phyloP scores from a whole-genome alignment of 2,113 vertebrate genomes.

The Xiphias gladius region DNA sequence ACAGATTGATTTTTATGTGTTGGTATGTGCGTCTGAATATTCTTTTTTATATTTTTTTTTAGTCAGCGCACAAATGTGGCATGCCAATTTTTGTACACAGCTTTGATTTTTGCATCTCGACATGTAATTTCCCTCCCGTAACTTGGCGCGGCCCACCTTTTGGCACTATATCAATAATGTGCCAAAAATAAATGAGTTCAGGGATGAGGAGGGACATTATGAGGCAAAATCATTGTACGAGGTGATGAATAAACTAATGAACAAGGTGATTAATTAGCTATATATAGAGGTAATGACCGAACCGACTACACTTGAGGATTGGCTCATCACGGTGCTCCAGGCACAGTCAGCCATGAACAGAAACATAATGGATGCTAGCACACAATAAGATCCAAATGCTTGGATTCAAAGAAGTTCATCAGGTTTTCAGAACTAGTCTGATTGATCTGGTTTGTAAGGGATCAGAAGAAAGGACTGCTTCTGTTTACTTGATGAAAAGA shows the following conservation, averaged over 20 bases:
- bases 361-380: neutral
- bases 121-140: constrained; percentile 29
- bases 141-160: neutral
- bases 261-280: constrained; percentile 51
- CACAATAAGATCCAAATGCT: neutral
- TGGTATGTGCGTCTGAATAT: constrained; percentile 1
- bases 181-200: constrained; percentile 24
- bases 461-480: constrained; percentile 24
- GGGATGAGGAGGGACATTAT: constrained; percentile 11
- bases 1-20: neutral
- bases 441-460: constrained; percentile 35
- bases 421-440: constrained; percentile 20
- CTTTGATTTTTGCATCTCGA: constrained; percentile 33
- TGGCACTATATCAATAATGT: neutral
- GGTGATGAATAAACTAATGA: constrained; percentile 60
- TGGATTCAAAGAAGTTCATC: neutral
- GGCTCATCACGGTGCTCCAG: neutral
- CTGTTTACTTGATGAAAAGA: constrained; percentile 40
- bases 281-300: constrained; percentile 25
- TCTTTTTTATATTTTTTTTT: constrained; percentile 20
- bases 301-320: constrained; percentile 17
- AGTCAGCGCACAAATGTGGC: neutral
- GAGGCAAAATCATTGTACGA: constrained; percentile 13
- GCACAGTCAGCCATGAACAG: neutral
- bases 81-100: constrained; percentile 1